These are phyloP conservation scores for Smutsia gigantea DNA, from an alignment of 2,797 vertebrate genomes.

Conservation along the genomic window DNA sequence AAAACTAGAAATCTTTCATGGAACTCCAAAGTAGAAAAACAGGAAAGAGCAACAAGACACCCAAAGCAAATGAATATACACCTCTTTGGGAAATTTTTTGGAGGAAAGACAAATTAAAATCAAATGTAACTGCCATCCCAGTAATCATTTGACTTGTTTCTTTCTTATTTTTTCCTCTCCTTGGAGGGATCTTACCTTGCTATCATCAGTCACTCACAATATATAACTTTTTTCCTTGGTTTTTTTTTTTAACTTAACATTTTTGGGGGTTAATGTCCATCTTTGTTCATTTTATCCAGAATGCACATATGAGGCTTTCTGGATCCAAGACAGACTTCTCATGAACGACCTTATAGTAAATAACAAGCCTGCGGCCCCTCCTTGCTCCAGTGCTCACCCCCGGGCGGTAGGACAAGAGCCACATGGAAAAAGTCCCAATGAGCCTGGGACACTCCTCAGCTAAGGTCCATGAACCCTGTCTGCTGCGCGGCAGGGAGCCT, in stretches of 20 bases:
- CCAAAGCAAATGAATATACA: not conserved
- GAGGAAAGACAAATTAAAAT: not conserved
- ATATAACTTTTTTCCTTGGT: not conserved
- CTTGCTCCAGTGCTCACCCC: not conserved
- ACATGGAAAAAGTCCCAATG: not conserved
- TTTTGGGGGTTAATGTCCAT: not conserved
- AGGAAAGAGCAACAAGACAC: not conserved
- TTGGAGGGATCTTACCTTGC: not conserved
- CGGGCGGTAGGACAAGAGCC: fast-evolving
- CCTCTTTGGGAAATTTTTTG: not conserved
- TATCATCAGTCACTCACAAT: not conserved
- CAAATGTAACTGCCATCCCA: not conserved
- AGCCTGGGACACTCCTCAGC: too few relatives aligned
- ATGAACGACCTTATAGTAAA: not conserved
- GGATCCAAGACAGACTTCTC: not conserved
- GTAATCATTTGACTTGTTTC: not conserved
- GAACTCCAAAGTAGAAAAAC: not conserved
- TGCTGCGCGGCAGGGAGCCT: too few relatives aligned
- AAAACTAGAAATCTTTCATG: not conserved
- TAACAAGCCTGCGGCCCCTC: not conserved
- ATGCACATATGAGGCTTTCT: not conserved
- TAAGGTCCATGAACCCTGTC: too few relatives aligned
- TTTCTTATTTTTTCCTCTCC: not conserved
- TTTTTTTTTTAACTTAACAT: not conserved
- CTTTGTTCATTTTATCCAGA: not conserved